Evolutionary conservation across 2,888 invertebrate species (phyloP).

Genomic region (Ligdia adustata): DNA sequence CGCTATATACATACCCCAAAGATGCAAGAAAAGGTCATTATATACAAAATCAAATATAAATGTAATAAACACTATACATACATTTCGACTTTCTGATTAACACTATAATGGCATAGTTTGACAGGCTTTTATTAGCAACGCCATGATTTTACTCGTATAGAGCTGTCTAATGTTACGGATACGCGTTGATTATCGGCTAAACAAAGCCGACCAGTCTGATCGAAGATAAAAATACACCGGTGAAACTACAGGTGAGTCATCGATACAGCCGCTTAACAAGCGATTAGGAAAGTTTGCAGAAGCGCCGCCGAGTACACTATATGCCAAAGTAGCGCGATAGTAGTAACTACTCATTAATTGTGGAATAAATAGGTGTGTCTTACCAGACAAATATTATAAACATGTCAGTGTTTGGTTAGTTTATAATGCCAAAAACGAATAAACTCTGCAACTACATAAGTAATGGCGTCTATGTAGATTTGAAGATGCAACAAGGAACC

Average conservation of each 20-base stretch:
- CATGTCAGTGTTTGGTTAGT: no score
- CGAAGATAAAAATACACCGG: conserved; percentile 20
- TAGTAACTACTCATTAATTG: neutral
- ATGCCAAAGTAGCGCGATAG: neutral
- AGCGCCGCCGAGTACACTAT: conserved; percentile 3
- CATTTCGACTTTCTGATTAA: neutral
- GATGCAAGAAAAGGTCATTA: no score
- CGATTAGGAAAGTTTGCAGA: conserved; percentile 16
- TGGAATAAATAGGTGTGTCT: neutral
- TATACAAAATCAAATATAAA: no score
- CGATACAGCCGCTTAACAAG: conserved; percentile 16
- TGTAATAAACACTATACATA: no score
- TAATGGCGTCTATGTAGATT: no score
- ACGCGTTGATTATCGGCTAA: conserved; percentile 13
- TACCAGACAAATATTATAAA: no score
- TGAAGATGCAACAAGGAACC: no score
- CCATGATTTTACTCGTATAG: no score
- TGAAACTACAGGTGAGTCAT: conserved; percentile 14
- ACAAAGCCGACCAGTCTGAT: conserved; percentile 13
- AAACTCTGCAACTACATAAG: no score
- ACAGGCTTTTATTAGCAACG: neutral
- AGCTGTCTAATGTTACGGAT: conserved; percentile 17
- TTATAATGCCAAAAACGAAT: no score
- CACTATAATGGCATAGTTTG: neutral
- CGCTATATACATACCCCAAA: no score